Conservation (phyloP, 1,140 invertebrate species). For the Hormaphis cornu region DNA sequence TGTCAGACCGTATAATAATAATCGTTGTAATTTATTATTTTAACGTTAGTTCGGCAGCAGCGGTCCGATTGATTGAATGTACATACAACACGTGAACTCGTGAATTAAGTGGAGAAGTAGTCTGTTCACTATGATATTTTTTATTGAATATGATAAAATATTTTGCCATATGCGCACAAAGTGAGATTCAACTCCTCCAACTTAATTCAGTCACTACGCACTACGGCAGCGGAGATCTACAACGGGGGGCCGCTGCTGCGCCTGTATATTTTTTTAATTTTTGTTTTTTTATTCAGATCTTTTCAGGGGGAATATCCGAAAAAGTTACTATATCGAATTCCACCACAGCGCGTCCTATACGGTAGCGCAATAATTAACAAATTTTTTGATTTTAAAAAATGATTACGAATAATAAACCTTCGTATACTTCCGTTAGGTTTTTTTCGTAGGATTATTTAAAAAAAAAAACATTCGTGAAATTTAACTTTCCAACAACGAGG, state of each 20-base stretch:
- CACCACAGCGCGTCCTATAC: too few relatives aligned
- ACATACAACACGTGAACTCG: constrained; percentile 33
- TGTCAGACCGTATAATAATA: neutral
- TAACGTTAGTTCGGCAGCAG: neutral
- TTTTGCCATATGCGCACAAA: constrained; percentile 36
- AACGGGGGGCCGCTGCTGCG: neutral
- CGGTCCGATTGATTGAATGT: neutral
- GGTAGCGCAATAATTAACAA: too few relatives aligned
- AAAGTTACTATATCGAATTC: too few relatives aligned
- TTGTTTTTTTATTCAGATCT: too few relatives aligned
- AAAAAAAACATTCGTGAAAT: too few relatives aligned
- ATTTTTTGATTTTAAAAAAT: too few relatives aligned
- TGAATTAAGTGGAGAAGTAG: constrained; percentile 51
- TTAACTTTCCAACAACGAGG: too few relatives aligned
- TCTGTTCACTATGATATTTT: constrained; percentile 52
- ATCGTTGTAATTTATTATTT: neutral
- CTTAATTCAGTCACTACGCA: constrained; percentile 45
- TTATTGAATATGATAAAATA: constrained; percentile 31
- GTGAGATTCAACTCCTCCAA: constrained; percentile 63
- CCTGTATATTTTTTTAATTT: neutral
- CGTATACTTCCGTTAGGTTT: too few relatives aligned
- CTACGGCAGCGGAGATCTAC: constrained; percentile 13
- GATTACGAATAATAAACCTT: too few relatives aligned
- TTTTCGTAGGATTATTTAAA: too few relatives aligned
- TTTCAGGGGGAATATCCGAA: too few relatives aligned